Conservation (phyloP, 2,888 invertebrate species). For the Drosophila borealis region DNA sequence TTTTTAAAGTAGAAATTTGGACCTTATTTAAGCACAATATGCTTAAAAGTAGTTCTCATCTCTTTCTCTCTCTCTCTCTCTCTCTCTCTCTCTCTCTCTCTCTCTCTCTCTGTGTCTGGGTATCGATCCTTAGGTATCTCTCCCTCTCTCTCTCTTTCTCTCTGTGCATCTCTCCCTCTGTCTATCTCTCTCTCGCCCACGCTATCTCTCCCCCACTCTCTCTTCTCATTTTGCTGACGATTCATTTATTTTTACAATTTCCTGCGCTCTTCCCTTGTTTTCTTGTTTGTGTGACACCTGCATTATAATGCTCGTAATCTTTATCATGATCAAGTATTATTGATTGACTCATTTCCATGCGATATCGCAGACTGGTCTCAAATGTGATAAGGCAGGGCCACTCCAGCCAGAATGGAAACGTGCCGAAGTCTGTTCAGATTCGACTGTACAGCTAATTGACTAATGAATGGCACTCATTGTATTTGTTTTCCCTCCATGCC, state of each 20-base stretch:
- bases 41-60: too few species aligned
- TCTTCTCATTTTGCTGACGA: neutral
- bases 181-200: neutral
- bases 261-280: neutral
- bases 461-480: conserved; percentile 70
- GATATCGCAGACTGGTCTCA: conserved; percentile 51
- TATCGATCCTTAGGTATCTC: too few species aligned
- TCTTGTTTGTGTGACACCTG: conserved; percentile 31
- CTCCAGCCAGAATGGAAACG: conserved; percentile 18
- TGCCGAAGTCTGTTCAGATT: conserved; percentile 38
- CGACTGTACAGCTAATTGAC: conserved; percentile 53
- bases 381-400: conserved; percentile 42
- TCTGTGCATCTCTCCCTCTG: neutral
- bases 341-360: conserved; percentile 61
- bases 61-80: too few species aligned
- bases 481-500: conserved; percentile 27
- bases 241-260: conserved; percentile 9
- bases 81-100: too few species aligned
- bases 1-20: too few species aligned
- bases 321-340: conserved; percentile 9
- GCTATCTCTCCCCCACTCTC: neutral
- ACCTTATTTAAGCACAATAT: too few species aligned
- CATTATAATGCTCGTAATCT: conserved; percentile 17
- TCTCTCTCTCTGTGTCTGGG: too few species aligned
- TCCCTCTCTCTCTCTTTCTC: too few species aligned